phyloP scores from a whole-genome alignment of 2,888 invertebrate species.

The Melitaea athalia region DNA sequence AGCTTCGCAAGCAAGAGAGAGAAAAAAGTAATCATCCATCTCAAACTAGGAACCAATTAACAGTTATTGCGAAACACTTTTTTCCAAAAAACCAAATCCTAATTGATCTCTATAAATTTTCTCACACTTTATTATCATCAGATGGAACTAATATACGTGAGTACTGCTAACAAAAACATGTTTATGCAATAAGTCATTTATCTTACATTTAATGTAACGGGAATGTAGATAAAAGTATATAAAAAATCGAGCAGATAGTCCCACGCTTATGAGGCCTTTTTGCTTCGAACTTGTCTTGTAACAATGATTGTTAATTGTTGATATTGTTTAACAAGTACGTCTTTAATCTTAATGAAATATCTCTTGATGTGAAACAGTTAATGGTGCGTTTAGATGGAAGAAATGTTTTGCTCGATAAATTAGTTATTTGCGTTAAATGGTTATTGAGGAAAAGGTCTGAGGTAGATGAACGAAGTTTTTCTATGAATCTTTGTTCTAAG shows the following conservation, averaged over 20 bases:
- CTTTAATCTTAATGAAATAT: constrained; percentile 34
- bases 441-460: too few relatives aligned
- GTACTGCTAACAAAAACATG: constrained; percentile 4
- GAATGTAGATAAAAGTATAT: not conserved
- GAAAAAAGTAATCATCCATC: not conserved
- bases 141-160: not conserved
- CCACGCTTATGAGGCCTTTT: constrained; percentile 15
- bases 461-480: too few relatives aligned
- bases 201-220: constrained; percentile 8
- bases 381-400: not conserved
- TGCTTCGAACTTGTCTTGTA: constrained; percentile 21
- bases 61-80: not conserved
- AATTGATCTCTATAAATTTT: constrained; percentile 4
- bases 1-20: too few relatives aligned
- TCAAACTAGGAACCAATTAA: not conserved
- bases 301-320: constrained; percentile 33
- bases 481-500: too few relatives aligned
- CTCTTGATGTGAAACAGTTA: constrained; percentile 13
- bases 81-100: not conserved
- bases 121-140: not conserved
- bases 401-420: not conserved
- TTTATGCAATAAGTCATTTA: constrained; percentile 2
- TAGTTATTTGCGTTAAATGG: constrained; percentile 1
- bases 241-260: not conserved
- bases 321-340: constrained; percentile 20